Evolutionary conservation across 2,888 invertebrate species (phyloP), one percentile per base, ranked within the genome.

Genomic region (Stomorhina lunata): DNA sequence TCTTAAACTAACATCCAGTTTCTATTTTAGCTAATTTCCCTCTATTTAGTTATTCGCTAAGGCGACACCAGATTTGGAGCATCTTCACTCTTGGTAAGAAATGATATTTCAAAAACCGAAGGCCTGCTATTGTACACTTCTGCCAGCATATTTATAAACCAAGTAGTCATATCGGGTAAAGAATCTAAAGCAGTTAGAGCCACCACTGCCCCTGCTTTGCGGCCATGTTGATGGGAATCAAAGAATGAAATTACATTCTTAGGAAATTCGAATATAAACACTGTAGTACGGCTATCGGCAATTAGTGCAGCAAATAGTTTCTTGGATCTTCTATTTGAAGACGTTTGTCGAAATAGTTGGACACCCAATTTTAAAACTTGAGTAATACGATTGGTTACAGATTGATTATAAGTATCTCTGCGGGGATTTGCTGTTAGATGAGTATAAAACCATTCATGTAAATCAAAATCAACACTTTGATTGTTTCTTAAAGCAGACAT

Each of bases 401-500:
- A 86, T 12, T 85, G 84, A 68, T 85, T 84, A 57, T 89, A 89
- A 69, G 85, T 85, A 9, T 86, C 84, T 69, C 85, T 86, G 1
- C 57, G 82, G 4, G 88, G 85, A 84, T 89, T 88, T 29, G 87
- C 88, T 68, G 88, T 86, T 86, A 89, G 85, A 65, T 89, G 89
- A 17, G 88, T 89, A 75, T 87, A 89, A 84, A 89, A 89, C 88
- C 89, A 89, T 83, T 89, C 89, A 80, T 87, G 86, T 72, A 89
- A 85, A 48, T 86, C 86, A 73, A 89, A 89, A 6, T 85, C 81
- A 27, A 87, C 84, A 57, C 86, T 86, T 9, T 89, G 87, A 77
- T 89, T 89, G 15, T 87, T 85, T 55, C 90, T 90, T 9, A 92
- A 90, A 63, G 90, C 92, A 69, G 89, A 88, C 66, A 93, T 90